Base-by-base conservation (phyloP, 2,888 invertebrate species). In the Drosophila paramelanica region DNA sequence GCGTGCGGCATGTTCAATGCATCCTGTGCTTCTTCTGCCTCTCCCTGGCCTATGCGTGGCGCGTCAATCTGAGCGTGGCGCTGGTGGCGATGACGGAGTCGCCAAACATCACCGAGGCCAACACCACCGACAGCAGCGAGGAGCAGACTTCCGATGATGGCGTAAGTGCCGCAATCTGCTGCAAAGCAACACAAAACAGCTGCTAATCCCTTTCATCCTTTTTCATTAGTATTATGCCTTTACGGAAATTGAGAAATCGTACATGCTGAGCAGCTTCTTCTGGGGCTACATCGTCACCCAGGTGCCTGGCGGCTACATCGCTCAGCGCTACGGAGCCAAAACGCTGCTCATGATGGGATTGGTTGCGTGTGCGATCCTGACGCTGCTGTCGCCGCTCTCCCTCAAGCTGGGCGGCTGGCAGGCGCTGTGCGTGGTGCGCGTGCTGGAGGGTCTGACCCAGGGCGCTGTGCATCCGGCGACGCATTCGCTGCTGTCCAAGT, bases 61-160 rank as follows among this genome's bases (percentile, higher is more conserved):
- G 96, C 51, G 94, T 96, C 43, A 95, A 95, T 79, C 93, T 96
- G 84, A 95, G 95, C 1, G 95, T 96, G 10, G 96, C 95, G 0
- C 93, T 96, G 57, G 94, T 96, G 2, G 96, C 96, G 25, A 96
- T 96, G 96, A 94, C 95, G 0, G 94, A 95, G 11, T 33, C 94
- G n/a, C 14, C 64, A 0, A 78, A 87, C 25, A 13, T 0, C 2
- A 75, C 69, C 14, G 17, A 14, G 27, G 42, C 14, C 0, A 71
- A 62, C 33, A 27, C 42, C 0, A 67, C 38, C 14, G 51, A 52
- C 5, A 8, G 11, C 51, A 62, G 14, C 31, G 13, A 38, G 1
- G 17, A 33, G 33, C 27, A 55, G 7, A 5, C 8, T 3, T n/a
- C 25, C 3, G 41, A 39, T 14, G 10, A 50, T 3, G 52, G 64